phyloP scores from a whole-genome alignment of 2,888 invertebrate genomes.

The Notodonta ziczac region DNA sequence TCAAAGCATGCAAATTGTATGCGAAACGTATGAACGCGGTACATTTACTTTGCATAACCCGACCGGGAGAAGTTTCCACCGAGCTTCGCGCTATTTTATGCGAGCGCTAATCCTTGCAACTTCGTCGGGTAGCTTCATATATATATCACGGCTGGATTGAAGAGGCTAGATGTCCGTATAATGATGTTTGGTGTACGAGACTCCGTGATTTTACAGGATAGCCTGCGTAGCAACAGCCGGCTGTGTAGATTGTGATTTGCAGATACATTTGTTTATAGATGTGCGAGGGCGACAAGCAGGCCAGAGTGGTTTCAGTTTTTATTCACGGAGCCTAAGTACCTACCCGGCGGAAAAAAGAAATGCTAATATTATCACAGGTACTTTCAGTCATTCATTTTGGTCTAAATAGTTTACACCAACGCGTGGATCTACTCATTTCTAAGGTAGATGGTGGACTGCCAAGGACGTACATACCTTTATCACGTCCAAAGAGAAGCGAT shows the following conservation, averaged over 20 bases:
- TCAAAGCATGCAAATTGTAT: conserved; percentile 59
- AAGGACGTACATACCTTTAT: no score
- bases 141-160: conserved; percentile 32
- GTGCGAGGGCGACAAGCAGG: conserved; percentile 49
- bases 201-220: conserved; percentile 42
- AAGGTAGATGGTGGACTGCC: no score
- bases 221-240: conserved; percentile 51
- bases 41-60: conserved; percentile 45
- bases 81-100: conserved; percentile 9
- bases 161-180: conserved; percentile 22
- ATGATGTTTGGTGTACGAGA: conserved; percentile 14
- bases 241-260: conserved; percentile 18
- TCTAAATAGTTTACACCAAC: no score
- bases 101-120: conserved; percentile 28
- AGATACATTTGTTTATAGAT: conserved; percentile 42
- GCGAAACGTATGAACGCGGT: conserved; percentile 46
- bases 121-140: conserved; percentile 33
- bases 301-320: conserved; percentile 44
- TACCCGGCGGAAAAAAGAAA: conserved; percentile 12
- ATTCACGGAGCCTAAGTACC: conserved; percentile 17
- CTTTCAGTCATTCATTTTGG: conserved; percentile 1
- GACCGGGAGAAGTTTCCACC: conserved; percentile 21
- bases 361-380: conserved; percentile 15
- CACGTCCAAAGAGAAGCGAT: no score
- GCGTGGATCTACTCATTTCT: no score